phyloP scores from a whole-genome alignment of 2,888 invertebrate species.

The Sarcophaga caerulescens region DNA sequence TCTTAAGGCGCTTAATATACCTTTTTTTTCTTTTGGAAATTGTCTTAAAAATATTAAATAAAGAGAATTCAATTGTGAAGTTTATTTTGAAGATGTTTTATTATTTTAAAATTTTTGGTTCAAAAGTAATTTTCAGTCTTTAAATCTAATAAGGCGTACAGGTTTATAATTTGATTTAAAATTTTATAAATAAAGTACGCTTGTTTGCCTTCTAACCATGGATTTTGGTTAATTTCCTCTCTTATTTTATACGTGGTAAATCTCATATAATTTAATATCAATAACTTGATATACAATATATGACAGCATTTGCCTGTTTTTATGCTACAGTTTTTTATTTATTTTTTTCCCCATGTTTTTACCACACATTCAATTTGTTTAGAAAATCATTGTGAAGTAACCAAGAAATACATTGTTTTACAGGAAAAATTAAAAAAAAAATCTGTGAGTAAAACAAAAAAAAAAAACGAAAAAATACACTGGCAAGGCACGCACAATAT shows the following conservation, averaged over 20 bases:
- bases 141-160: no score
- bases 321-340: neutral
- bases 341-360: no score
- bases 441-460: neutral
- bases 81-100: no score
- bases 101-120: no score
- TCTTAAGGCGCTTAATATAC: no score
- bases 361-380: neutral
- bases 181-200: neutral
- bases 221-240: neutral
- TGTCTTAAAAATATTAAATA: no score
- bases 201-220: neutral
- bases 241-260: slow-evolving; percentile 18
- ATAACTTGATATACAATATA: slow-evolving; percentile 58
- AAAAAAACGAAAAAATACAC: no score
- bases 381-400: slow-evolving; percentile 46
- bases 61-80: no score
- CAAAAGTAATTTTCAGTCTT: no score
- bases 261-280: slow-evolving; percentile 61
- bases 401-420: slow-evolving; percentile 61
- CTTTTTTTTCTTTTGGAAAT: no score
- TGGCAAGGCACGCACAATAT: slow-evolving; percentile 65
- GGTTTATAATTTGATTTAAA: no score
- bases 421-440: slow-evolving; percentile 25
- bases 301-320: slow-evolving; percentile 13